A percentile compares a stretch with the other conserved stretches of the same genome.
Conservation (phyloP, 1,140 invertebrate species). For the Drosophila lacertosa region DNA sequence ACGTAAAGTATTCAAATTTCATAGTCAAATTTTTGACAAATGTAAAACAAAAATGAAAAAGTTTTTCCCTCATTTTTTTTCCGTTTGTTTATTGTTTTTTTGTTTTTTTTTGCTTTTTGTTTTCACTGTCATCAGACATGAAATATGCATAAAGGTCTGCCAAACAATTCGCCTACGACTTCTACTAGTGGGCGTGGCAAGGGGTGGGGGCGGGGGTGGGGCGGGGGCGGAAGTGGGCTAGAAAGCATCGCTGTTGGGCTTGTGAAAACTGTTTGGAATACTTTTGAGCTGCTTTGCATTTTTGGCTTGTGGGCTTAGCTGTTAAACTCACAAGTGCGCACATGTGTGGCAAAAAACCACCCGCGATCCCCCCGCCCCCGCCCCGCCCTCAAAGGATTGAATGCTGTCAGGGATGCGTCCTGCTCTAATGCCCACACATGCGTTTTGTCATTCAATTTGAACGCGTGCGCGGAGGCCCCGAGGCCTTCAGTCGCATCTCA, state of each 20-base stretch:
- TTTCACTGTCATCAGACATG: conserved; percentile 55
- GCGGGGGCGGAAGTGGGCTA: not conserved
- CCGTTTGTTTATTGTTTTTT: not conserved
- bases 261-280: conserved; percentile 69
- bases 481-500: conserved; percentile 34
- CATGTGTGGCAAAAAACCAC: not conserved
- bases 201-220: not conserved
- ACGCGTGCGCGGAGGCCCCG: conserved; percentile 36
- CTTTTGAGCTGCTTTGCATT: conserved; percentile 79
- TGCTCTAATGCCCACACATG: conserved; percentile 58
- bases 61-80: conserved; percentile 3
- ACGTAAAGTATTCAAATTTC: not conserved
- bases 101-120: conserved; percentile 5
- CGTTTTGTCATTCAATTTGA: conserved; percentile 81
- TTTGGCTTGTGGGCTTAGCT: conserved; percentile 71
- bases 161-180: conserved; percentile 35
- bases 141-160: conserved; percentile 75
- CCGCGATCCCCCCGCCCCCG: not conserved
- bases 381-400: conserved; percentile 30
- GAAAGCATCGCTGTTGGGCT: conserved; percentile 13
- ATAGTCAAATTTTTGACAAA: not conserved
- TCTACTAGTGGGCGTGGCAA: conserved; percentile 49
- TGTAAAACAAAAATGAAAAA: not conserved
- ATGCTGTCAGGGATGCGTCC: conserved; percentile 11
- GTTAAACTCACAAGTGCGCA: conserved; percentile 14